Percentiles rank a stretch among this genome's conserved stretches.
Evolutionary conservation across 1,140 invertebrate genomes (phyloP).

Genomic region (Mycetomoellerius zeteki): DNA sequence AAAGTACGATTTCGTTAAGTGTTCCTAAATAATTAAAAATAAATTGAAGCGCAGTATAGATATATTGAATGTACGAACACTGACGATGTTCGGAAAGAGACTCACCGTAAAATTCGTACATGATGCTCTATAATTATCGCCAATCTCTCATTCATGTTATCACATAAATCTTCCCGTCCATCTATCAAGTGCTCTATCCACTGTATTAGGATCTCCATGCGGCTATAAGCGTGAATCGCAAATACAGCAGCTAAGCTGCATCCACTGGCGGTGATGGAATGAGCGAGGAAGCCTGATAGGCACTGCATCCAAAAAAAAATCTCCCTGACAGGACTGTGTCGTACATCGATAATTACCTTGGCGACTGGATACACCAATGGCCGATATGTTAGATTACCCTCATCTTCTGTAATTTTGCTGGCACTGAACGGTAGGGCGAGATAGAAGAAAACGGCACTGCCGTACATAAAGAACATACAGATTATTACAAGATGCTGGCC

Average conservation of each 20-base stretch:
- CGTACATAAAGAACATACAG: slow-evolving; percentile 60
- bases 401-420: neutral
- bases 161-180: slow-evolving; percentile 40
- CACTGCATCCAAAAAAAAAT: slow-evolving; percentile 73
- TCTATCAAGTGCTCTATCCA: slow-evolving; percentile 67
- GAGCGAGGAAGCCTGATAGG: slow-evolving; percentile 61
- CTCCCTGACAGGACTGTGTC: slow-evolving; percentile 67
- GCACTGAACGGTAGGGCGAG: slow-evolving; percentile 52
- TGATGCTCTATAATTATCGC: slow-evolving; percentile 77
- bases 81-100: neutral
- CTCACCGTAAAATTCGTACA: slow-evolving; percentile 71
- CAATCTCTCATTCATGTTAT: slow-evolving; percentile 67
- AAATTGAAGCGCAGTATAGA: neutral
- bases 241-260: slow-evolving; percentile 77
- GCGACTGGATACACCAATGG: slow-evolving; percentile 75
- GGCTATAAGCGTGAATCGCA: slow-evolving; percentile 78
- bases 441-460: slow-evolving; percentile 63
- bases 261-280: slow-evolving; percentile 67
- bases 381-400: slow-evolving; percentile 56
- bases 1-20: neutral
- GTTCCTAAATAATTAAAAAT: neutral
- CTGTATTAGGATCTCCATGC: slow-evolving; percentile 75
- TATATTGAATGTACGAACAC: neutral
- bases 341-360: slow-evolving; percentile 63
- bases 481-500: slow-evolving; percentile 50